Evolutionary conservation across 2,888 invertebrate genomes (phyloP).

Genomic region (Sialis lutaria): DNA sequence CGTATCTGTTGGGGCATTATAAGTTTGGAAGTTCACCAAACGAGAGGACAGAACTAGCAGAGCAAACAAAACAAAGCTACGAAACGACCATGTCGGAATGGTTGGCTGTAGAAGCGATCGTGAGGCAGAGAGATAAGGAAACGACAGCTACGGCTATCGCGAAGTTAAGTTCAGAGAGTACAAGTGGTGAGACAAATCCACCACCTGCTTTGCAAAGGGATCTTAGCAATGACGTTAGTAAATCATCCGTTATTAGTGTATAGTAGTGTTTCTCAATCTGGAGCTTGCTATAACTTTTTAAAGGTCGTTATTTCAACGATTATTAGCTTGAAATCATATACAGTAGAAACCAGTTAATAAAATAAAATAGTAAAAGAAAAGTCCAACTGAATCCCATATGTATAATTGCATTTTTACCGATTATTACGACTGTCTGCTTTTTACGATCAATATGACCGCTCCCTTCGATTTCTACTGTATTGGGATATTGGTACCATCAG

Average conservation of each 20-base stretch:
- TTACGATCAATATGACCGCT: too few relatives aligned
- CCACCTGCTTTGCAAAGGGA: slow-evolving; percentile 27
- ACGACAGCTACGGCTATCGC: slow-evolving; percentile 73
- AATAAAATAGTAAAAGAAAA: too few relatives aligned
- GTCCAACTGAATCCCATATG: too few relatives aligned
- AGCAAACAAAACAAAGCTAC: slow-evolving; percentile 53
- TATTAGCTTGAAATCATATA: too few relatives aligned
- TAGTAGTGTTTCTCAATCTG: too few relatives aligned
- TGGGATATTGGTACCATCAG: too few relatives aligned
- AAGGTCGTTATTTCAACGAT: too few relatives aligned
- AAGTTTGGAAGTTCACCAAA: slow-evolving; percentile 54
- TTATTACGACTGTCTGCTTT: too few relatives aligned
- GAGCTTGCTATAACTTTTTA: too few relatives aligned
- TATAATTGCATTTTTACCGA: too few relatives aligned
- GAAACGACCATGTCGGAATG: slow-evolving; percentile 91
- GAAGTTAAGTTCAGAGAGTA: slow-evolving; percentile 63
- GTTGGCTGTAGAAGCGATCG: slow-evolving; percentile 88
- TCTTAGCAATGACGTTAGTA: slow-evolving; percentile 30
- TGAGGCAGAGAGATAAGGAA: slow-evolving; percentile 64
- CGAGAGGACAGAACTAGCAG: slow-evolving; percentile 46
- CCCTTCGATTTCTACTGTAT: too few relatives aligned
- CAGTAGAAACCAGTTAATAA: too few relatives aligned
- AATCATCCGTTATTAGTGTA: slow-evolving; percentile 11
- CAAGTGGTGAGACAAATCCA: slow-evolving; percentile 26
- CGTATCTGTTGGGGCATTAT: slow-evolving; percentile 74